Evolutionary conservation across 2,113 vertebrate species (phyloP).

Genomic region (Hyla sarda): DNA sequence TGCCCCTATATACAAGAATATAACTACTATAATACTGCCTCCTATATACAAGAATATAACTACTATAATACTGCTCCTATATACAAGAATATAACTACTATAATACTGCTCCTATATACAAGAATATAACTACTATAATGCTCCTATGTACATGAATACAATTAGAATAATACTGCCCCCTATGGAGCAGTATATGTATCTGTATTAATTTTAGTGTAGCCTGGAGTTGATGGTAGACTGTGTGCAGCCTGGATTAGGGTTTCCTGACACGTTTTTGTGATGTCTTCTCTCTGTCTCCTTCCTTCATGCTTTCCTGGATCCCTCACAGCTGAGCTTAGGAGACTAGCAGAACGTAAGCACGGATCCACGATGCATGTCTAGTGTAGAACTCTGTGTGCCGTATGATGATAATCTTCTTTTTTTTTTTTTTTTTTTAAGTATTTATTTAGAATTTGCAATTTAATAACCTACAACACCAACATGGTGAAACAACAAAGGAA

Average conservation of each 20-base stretch:
- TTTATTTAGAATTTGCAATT: too few relatives aligned
- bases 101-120: background rate
- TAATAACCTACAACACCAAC: too few relatives aligned
- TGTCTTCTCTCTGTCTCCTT: constrained; percentile 2
- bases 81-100: constrained; percentile 13
- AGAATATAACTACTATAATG: constrained; percentile 17
- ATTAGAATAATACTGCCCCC: background rate
- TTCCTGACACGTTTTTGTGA: background rate
- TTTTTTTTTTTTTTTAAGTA: too few relatives aligned
- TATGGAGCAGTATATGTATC: background rate
- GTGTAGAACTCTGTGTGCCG: background rate
- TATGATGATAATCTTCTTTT: too few relatives aligned
- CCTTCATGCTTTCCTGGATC: constrained; percentile 10
- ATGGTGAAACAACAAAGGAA: too few relatives aligned
- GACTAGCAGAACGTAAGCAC: constrained; percentile 49
- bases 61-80: constrained; percentile 1
- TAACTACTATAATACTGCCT: background rate
- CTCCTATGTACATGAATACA: background rate
- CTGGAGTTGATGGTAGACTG: background rate
- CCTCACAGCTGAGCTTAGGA: constrained; percentile 41
- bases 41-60: constrained; percentile 1
- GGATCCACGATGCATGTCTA: background rate
- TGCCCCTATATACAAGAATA: too few relatives aligned
- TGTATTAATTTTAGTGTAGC: too few relatives aligned
- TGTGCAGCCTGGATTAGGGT: background rate